Base-by-base conservation (phyloP, 2,113 vertebrate genomes). In the Callaeas wilsoni region DNA sequence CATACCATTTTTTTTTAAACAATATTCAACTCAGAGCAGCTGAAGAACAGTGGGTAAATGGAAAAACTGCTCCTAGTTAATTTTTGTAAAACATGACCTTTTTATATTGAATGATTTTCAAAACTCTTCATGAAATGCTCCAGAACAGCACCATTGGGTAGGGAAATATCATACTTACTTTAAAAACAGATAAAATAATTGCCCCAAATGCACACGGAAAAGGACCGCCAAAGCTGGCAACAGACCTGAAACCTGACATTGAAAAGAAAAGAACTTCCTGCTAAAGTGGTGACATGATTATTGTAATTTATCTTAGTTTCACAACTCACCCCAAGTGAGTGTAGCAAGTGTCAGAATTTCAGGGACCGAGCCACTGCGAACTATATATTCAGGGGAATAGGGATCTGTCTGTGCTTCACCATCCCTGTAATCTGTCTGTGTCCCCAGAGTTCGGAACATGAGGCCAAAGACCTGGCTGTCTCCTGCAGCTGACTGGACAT, bases 381-480 rank as follows among this genome's bases (percentile, higher is more conserved):
- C 85, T 33, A 98, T 55, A n/a, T 99, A 99, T 49, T 98, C 98
- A 15, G 99, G 98, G 81, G 98, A 98, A 95, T 98, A 99, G 2
- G 99, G 99, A 71, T 99, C 99, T 4, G 99, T 99, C 94, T 99
- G 99, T 21, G 98, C 94, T 94, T 99, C 99, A 19, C 98, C 98
- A 89, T 99, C 99, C 67, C 99, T 98, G 95, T 99, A 99, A 94
- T 99, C 99, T 2, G 99, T 99, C 97, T 99, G 99, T 23, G 99
- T 98, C 12, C 96, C 98, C 77, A 99, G 97, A 1, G 98, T 98
- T 67, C 50, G 90, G 91, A 98, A 98, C 13, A 75, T 23, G 71
- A 85, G 90, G 25, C 74, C 30, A 12, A 69, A 7, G n/a, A 47
- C 9, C 6, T 62, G 44, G 27, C 83, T 93, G 59, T 84, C 42